These are phyloP conservation scores for Aphidius gifuensis DNA, from an alignment of 1,140 invertebrate genomes.

Conservation along the genomic window DNA sequence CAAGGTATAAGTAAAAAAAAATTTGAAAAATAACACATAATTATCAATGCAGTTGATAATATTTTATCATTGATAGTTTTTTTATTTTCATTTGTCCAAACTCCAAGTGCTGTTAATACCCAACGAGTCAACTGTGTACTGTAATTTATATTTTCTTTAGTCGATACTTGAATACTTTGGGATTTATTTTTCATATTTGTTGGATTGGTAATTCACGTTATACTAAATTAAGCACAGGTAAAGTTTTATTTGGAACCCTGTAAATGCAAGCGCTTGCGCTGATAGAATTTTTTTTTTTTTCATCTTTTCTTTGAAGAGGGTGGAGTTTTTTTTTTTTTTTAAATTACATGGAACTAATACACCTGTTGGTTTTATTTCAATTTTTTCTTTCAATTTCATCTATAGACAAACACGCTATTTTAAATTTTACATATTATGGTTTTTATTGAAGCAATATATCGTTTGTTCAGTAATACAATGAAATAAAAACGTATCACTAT, in stretches of 20 bases:
- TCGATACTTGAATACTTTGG: slow-evolving; percentile 5
- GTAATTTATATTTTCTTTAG: slow-evolving; percentile 24
- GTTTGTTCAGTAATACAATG: no score
- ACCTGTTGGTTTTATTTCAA: no score
- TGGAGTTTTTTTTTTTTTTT: no score
- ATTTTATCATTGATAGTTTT: slow-evolving; percentile 9
- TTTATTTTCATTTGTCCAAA: slow-evolving; percentile 26
- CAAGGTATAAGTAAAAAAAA: slow-evolving; percentile 25
- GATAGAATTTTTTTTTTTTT: not conserved
- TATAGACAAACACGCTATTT: no score
- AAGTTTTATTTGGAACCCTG: not conserved
- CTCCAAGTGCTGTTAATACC: slow-evolving; percentile 32
- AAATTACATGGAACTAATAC: no score
- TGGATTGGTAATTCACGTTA: no score
- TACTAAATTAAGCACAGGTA: no score
- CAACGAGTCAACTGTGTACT: slow-evolving; percentile 30
- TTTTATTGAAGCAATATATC: no score
- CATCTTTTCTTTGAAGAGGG: no score
- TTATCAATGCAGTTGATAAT: slow-evolving; percentile 8
- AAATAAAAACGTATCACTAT: no score
- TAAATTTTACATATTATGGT: no score
- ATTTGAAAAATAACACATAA: slow-evolving; percentile 20
- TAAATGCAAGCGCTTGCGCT: not conserved
- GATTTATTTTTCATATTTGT: slow-evolving; percentile 10
- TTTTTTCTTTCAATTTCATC: no score